Evolutionary conservation across 1,140 invertebrate species (phyloP).

Genomic region (Zaprionus tsacasi): DNA sequence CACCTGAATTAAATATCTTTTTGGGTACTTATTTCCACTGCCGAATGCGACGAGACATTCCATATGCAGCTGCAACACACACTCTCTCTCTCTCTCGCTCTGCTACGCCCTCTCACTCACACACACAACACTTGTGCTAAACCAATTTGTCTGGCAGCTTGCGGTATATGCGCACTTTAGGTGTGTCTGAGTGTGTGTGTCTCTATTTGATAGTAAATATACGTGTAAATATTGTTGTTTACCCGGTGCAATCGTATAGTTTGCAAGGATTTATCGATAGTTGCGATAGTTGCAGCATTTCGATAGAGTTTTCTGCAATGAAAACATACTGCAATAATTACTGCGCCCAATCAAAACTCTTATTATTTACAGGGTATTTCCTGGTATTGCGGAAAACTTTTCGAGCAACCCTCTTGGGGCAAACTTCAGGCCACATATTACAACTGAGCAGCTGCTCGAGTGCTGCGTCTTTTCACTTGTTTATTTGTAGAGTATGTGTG

Average conservation of each 20-base stretch:
- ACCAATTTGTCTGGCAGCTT: conserved; percentile 76
- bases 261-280: conserved; percentile 26
- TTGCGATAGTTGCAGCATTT: not conserved
- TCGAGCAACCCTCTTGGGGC: conserved; percentile 28
- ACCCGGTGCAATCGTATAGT: conserved; percentile 31
- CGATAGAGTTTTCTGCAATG: too few species aligned
- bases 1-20: conserved; percentile 77
- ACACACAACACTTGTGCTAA: conserved; percentile 54
- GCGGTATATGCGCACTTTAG: conserved; percentile 34
- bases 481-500: conserved; percentile 11
- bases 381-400: conserved; percentile 22
- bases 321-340: too few species aligned
- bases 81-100: not conserved
- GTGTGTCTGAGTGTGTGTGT: conserved; percentile 18
- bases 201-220: conserved; percentile 9
- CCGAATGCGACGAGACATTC: conserved; percentile 33
- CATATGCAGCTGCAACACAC: conserved; percentile 33
- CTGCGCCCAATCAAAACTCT: not conserved
- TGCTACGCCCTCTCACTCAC: not conserved
- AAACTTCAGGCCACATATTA: conserved; percentile 38
- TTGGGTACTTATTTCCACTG: conserved; percentile 55
- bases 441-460: conserved; percentile 45
- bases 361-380: not conserved
- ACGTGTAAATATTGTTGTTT: conserved; percentile 40
- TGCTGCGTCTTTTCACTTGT: conserved; percentile 32